These are phyloP conservation scores for Lepus europaeus DNA, from an alignment of 2,113 vertebrate species.

Conservation along the genomic window DNA sequence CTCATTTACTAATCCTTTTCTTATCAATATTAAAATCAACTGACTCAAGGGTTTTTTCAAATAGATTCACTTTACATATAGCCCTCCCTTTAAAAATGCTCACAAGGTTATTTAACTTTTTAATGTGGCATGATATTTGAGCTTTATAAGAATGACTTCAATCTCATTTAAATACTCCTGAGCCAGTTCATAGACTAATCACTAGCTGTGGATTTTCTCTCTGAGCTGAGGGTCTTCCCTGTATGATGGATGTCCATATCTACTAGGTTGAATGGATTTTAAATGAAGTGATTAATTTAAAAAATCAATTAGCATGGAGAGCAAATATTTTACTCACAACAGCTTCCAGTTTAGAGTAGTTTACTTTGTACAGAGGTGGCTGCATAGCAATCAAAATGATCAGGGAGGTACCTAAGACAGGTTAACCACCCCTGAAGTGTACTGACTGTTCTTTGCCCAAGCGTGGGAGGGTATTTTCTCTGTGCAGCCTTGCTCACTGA, in stretches of 20 bases:
- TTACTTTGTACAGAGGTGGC: background rate
- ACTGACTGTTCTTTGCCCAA: constrained; percentile 27
- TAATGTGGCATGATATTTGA: constrained; percentile 71
- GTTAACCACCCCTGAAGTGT: background rate
- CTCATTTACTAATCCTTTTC: background rate
- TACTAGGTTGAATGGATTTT: constrained; percentile 74
- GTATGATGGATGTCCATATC: constrained; percentile 72
- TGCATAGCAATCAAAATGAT: constrained; percentile 2
- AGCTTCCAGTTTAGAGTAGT: constrained; percentile 42
- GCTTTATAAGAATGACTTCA: constrained; percentile 63
- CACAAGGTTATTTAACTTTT: constrained; percentile 78
- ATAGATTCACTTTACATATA: constrained; percentile 55
- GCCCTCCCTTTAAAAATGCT: constrained; percentile 56
- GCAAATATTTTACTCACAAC: constrained; percentile 64
- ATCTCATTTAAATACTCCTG: constrained; percentile 68
- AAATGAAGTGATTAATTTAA: constrained; percentile 81
- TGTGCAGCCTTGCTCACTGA: background rate
- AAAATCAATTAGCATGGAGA: constrained; percentile 77
- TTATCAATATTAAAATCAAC: constrained; percentile 57
- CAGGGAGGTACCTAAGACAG: background rate
- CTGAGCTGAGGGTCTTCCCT: constrained; percentile 57
- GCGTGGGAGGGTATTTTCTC: constrained; percentile 37
- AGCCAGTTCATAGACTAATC: constrained; percentile 75
- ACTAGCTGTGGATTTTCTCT: constrained; percentile 60
- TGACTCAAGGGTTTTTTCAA: constrained; percentile 57